A percentile compares a stretch with the other conserved stretches of the same genome.
phyloP scores from a whole-genome alignment of 2,888 invertebrate genomes.

The Alsophila aescularia region DNA sequence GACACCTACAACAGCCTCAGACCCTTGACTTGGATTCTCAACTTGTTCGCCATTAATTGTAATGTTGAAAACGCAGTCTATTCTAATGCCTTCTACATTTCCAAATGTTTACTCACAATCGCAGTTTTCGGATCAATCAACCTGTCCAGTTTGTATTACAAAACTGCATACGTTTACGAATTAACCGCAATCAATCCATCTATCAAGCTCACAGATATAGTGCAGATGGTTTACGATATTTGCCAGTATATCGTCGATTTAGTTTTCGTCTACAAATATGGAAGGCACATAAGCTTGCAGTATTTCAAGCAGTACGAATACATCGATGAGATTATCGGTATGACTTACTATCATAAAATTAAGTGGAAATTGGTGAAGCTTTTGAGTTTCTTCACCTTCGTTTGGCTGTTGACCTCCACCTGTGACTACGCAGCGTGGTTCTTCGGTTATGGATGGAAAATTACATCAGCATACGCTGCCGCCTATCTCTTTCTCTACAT shows the following conservation, averaged over 20 bases:
- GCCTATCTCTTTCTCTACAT: constrained; percentile 62
- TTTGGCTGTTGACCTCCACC: constrained; percentile 53
- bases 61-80: constrained; percentile 29
- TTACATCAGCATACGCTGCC: constrained; percentile 48
- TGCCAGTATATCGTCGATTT: constrained; percentile 64
- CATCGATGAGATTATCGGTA: constrained; percentile 59
- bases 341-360: constrained; percentile 43
- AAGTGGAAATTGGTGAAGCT: constrained; percentile 48
- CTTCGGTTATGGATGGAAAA: constrained; percentile 47
- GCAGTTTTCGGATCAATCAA: constrained; percentile 46
- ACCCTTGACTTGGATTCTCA: constrained; percentile 51
- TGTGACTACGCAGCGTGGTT: constrained; percentile 61
- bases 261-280: constrained; percentile 60
- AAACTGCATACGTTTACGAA: constrained; percentile 48
- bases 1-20: constrained; percentile 42
- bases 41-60: constrained; percentile 56
- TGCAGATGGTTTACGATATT: constrained; percentile 62
- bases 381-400: constrained; percentile 42
- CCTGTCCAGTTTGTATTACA: constrained; percentile 53
- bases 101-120: constrained; percentile 16
- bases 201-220: constrained; percentile 58
- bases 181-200: constrained; percentile 45
- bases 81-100: constrained; percentile 10
- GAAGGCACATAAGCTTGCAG: constrained; percentile 51
- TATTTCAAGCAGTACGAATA: constrained; percentile 61